Evolutionary conservation across 2,888 invertebrate species (phyloP).

Genomic region (Rhodophaea formosa): DNA sequence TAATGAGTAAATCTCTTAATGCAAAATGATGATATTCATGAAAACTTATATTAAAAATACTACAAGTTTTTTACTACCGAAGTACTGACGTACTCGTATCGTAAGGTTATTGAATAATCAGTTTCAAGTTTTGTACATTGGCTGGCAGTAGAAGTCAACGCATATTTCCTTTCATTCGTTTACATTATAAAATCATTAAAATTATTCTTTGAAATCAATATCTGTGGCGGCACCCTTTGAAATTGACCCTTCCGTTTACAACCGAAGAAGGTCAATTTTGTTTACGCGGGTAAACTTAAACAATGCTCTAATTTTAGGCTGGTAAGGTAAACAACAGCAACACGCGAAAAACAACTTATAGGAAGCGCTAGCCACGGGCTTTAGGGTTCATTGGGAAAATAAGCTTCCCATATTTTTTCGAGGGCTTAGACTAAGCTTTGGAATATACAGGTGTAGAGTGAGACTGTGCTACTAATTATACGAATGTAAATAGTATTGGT

Average conservation of each 20-base stretch:
- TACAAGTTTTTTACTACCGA: too few species aligned
- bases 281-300: constrained; percentile 9
- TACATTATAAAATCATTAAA: neutral
- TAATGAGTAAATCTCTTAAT: too few species aligned
- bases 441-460: too few species aligned
- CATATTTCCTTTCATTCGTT: neutral
- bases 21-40: too few species aligned
- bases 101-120: too few species aligned
- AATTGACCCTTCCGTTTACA: constrained; percentile 6
- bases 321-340: constrained; percentile 10
- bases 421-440: too few species aligned
- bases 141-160: too few species aligned
- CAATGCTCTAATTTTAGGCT: constrained; percentile 3
- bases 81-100: too few species aligned
- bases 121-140: too few species aligned
- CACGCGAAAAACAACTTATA: constrained; percentile 8
- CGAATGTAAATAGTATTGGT: too few species aligned
- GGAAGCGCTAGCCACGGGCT: neutral
- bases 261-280: constrained; percentile 7
- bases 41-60: too few species aligned
- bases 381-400: neutral
- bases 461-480: too few species aligned
- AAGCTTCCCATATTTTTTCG: neutral
- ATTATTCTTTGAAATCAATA: neutral
- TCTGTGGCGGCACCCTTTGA: neutral